Evolutionary conservation across 2,797 vertebrate genomes (phyloP), one percentile per base, ranked within the genome.

Genomic region (Dendrocincla fuliginosa): DNA sequence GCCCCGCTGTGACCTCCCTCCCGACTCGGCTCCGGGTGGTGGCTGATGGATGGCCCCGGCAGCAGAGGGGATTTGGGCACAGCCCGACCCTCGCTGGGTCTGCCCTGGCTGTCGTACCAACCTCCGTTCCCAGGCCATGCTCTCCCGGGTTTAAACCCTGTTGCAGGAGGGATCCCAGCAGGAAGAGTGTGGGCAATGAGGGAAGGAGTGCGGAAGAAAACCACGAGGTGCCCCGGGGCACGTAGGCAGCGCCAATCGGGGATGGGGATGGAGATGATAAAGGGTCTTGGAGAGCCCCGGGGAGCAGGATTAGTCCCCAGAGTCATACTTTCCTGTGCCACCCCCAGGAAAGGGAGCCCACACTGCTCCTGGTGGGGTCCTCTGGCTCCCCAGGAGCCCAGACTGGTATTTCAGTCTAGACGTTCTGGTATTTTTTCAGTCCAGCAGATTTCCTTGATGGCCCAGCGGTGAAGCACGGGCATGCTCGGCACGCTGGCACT

Each of bases 351-450:
- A 41, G 1, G 37, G 64, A 79, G 75, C 89, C 84, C 27, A 8
- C 2, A 13, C 74, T 10, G 32, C 63, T 35, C 81, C 5, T 3
- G 63, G 63, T 84, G 84, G 63, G 71, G 60, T 70, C 33, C 82
- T 64, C 9, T 2, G 0, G n/a, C 89, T 95, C 52, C 47, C 80
- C 3, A 1, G 93, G 93, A 67, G 93, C 64, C 87, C 92, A 93
- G 94, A 79, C 94, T 92, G 89, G 87, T 92, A 83, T 91, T 92
- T 91, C 89, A 60, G 94, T 96, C 94, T 91, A 93, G 94, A 95
- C 94, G 0, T 28, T 60, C 64, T 77, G 95, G 92, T 65, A 94
- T 93, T 87, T 92, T 93, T 67, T 93, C 89, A 80, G 78, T 74
- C 89, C 89, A 28, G n/a, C 78, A 70, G 39, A 47, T 94, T 95